A percentile compares a stretch with the other conserved stretches of the same genome.
Evolutionary conservation across 2,113 vertebrate genomes (phyloP).

Genomic region (Orycteropus afer): DNA sequence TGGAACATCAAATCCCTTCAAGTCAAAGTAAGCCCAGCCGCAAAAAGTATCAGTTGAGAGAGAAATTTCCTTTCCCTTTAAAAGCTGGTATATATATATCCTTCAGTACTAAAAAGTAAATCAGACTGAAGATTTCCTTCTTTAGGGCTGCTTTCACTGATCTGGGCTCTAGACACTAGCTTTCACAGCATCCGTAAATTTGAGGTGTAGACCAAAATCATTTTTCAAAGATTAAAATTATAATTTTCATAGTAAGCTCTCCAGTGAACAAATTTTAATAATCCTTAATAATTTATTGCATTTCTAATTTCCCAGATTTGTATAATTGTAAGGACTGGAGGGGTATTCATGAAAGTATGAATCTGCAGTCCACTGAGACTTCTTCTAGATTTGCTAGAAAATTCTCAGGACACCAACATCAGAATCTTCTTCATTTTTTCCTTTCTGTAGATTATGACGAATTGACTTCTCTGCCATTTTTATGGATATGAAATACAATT

Average conservation of each 20-base stretch:
- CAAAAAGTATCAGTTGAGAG: background rate
- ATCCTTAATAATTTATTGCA: background rate
- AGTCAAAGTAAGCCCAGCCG: background rate
- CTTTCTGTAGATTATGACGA: background rate
- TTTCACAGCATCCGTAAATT: background rate
- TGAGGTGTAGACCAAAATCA: background rate
- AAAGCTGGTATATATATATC: background rate
- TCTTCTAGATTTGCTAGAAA: slow-evolving; percentile 34
- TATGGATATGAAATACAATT: background rate
- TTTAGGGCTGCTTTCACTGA: background rate
- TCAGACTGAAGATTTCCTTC: background rate
- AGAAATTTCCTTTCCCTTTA: background rate
- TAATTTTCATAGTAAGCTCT: background rate
- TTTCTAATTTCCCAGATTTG: slow-evolving; percentile 16
- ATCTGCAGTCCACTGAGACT: background rate
- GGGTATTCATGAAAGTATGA: background rate
- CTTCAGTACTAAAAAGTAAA: background rate
- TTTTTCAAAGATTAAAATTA: slow-evolving; percentile 27
- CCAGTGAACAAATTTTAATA: background rate
- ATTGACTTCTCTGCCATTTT: background rate
- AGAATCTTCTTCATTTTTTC: background rate
- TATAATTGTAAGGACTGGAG: slow-evolving; percentile 10
- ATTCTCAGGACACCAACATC: background rate
- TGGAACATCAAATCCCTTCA: background rate
- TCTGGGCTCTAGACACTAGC: background rate